phyloP scores from a whole-genome alignment of 2,797 vertebrate species.

The Micropoecilia bifurca region DNA sequence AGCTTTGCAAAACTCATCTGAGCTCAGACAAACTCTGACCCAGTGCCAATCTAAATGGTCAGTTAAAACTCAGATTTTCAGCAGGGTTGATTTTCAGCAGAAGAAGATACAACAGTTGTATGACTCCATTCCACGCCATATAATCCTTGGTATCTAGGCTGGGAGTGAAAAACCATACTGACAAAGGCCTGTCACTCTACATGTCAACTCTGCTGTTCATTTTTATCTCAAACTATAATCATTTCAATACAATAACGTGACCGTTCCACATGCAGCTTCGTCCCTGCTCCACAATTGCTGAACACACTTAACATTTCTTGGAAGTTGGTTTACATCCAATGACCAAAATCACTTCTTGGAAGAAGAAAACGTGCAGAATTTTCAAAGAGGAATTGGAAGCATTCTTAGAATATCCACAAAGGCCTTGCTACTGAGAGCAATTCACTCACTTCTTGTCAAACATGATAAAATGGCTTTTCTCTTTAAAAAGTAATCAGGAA shows the following conservation, averaged over 20 bases:
- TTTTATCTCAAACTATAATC: neutral
- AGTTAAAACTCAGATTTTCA: neutral
- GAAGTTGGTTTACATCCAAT: neutral
- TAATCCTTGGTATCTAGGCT: neutral
- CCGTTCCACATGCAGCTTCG: neutral
- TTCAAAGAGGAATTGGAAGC: neutral
- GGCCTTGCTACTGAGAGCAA: conserved; percentile 1
- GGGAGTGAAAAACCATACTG: neutral
- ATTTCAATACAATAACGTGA: too few species aligned
- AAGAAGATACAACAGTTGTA: neutral
- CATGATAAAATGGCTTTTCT: conserved; percentile 42
- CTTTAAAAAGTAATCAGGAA: conserved; percentile 55
- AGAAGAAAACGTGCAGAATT: neutral
- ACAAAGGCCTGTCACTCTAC: neutral
- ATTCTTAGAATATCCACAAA: conserved; percentile 3
- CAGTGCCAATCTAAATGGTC: neutral
- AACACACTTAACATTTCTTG: neutral
- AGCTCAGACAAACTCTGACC: neutral
- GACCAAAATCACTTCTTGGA: neutral
- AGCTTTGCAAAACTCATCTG: neutral
- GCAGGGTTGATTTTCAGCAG: neutral
- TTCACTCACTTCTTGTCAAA: conserved; percentile 38
- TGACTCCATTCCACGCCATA: neutral
- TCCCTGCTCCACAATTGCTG: neutral
- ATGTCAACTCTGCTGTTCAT: neutral